Conservation (phyloP, 1,140 invertebrate species). For the Drosophila teissieri region DNA sequence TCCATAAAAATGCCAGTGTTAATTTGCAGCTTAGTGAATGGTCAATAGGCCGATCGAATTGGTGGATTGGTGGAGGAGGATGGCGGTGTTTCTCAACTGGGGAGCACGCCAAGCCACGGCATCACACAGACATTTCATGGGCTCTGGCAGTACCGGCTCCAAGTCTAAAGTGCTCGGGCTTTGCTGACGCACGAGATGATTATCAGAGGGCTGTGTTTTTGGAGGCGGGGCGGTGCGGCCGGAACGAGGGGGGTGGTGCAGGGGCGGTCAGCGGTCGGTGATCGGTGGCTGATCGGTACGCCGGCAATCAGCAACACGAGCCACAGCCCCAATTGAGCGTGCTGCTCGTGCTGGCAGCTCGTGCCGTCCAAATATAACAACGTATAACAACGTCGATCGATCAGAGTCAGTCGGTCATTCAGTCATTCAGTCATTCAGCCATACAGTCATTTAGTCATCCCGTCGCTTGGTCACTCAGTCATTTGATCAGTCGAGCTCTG, state of each 20-base stretch:
- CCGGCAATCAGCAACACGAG: slow-evolving; percentile 71
- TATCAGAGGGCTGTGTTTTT: slow-evolving; percentile 43
- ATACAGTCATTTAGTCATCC: slow-evolving; percentile 1
- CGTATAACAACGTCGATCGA: slow-evolving; percentile 21
- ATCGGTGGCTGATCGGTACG: slow-evolving; percentile 16
- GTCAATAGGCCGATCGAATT: slow-evolving; percentile 2
- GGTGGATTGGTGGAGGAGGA: neutral
- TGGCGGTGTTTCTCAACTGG: slow-evolving; percentile 1
- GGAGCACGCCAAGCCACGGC: slow-evolving; percentile 32
- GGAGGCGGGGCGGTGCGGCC: neutral
- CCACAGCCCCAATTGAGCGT: slow-evolving; percentile 74
- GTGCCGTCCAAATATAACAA: slow-evolving; percentile 53
- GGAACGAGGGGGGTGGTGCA: slow-evolving; percentile 4
- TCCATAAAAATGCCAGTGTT: slow-evolving; percentile 42
- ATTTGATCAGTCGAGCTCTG: slow-evolving; percentile 42
- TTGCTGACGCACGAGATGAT: slow-evolving; percentile 82
- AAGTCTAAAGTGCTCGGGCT: slow-evolving; percentile 59
- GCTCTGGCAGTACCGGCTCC: slow-evolving; percentile 26
- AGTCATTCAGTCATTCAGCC: slow-evolving; percentile 12
- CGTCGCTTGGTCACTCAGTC: slow-evolving; percentile 21
- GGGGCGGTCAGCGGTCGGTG: slow-evolving; percentile 6
- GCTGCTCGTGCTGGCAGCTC: slow-evolving; percentile 69
- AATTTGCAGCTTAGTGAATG: slow-evolving; percentile 42
- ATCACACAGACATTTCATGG: slow-evolving; percentile 49
- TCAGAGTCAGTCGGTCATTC: slow-evolving; percentile 44